A percentile compares a stretch with the other conserved stretches of the same genome.
phyloP scores from a whole-genome alignment of 2,888 invertebrate genomes.

The Ophioninae sp. region DNA sequence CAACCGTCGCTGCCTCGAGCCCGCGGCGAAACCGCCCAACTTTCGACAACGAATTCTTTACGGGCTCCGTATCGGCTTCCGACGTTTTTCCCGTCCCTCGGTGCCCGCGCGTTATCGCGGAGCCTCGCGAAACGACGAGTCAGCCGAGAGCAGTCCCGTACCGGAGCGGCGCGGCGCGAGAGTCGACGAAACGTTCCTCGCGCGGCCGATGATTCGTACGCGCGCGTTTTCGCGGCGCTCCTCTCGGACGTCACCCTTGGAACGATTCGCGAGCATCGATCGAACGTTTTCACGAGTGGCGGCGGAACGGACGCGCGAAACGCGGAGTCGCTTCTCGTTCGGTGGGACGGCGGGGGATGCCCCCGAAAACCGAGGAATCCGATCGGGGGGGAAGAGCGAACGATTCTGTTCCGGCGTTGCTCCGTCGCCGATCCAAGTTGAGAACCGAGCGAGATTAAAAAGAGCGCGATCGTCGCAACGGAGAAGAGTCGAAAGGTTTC shows the following conservation, averaged over 20 bases:
- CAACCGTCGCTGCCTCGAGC: slow-evolving; percentile 49
- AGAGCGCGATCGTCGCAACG: slow-evolving; percentile 30
- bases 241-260: background rate
- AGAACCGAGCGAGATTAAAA: slow-evolving; percentile 34
- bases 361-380: background rate
- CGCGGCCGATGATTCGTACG: slow-evolving; percentile 20
- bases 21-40: slow-evolving; percentile 29
- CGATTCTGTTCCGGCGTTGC: background rate
- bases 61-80: slow-evolving; percentile 1
- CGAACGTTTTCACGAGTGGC: background rate
- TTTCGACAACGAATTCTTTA: slow-evolving; percentile 29
- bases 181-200: slow-evolving; percentile 28
- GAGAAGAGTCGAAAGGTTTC: slow-evolving; percentile 10
- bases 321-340: background rate
- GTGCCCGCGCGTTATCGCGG: background rate
- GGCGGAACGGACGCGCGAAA: background rate
- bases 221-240: background rate
- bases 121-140: slow-evolving; percentile 33
- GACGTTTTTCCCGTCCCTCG: slow-evolving; percentile 22
- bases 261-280: slow-evolving; percentile 25
- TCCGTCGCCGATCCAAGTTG: background rate
- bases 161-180: slow-evolving; percentile 3
- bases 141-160: slow-evolving; percentile 36
- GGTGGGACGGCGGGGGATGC: background rate
- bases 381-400: too few species aligned